Evolutionary conservation across 1,140 invertebrate species (phyloP).

Genomic region (Cepaea nemoralis): DNA sequence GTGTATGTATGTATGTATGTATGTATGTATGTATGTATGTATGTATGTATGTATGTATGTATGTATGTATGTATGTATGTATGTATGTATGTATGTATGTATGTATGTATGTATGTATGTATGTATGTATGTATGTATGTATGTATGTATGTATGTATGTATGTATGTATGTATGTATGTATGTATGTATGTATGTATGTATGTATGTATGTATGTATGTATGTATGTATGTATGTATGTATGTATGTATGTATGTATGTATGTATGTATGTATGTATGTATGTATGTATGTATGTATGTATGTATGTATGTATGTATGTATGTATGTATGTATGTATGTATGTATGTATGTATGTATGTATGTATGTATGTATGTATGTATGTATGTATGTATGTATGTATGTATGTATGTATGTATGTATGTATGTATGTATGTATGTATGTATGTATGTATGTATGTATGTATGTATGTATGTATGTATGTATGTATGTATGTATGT

Average conservation of each 20-base stretch:
- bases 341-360: too few species aligned
- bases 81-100: constrained; percentile 12
- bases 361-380: too few species aligned
- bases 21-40: constrained; percentile 12
- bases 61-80: constrained; percentile 12
- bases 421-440: too few species aligned
- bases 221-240: constrained; percentile 11
- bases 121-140: constrained; percentile 12
- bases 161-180: constrained; percentile 12
- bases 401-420: too few species aligned
- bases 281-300: too few species aligned
- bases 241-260: constrained; percentile 12
- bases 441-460: too few species aligned
- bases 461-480: too few species aligned
- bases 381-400: too few species aligned
- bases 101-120: constrained; percentile 12
- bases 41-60: constrained; percentile 12
- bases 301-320: too few species aligned
- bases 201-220: constrained; percentile 12
- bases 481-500: too few species aligned
- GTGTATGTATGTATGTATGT: constrained; percentile 12
- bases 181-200: constrained; percentile 12
- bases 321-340: too few species aligned
- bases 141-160: constrained; percentile 12
- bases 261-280: too few species aligned